These are phyloP conservation scores for Rhodophaea formosa DNA, from an alignment of 2,888 invertebrate genomes.

Conservation along the genomic window DNA sequence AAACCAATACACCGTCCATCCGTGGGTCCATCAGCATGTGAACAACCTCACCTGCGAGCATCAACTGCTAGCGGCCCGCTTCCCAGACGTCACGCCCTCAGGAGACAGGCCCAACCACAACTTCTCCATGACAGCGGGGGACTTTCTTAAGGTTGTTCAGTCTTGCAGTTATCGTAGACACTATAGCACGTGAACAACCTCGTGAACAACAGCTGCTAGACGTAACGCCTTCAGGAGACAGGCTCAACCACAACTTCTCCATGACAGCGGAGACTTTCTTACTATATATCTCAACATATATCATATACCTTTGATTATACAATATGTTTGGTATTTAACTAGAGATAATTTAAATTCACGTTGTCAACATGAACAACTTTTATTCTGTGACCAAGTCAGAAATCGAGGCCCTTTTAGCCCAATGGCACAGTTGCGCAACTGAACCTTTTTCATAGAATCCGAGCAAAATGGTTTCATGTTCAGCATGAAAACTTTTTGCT, in stretches of 20 bases:
- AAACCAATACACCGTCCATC: slow-evolving; percentile 91
- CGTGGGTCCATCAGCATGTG: slow-evolving; percentile 97
- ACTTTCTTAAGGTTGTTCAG: slow-evolving; percentile 91
- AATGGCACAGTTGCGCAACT: no score
- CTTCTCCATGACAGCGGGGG: slow-evolving; percentile 98
- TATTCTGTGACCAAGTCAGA: no score
- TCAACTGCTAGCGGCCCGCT: slow-evolving; percentile 88
- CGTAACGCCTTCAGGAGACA: slow-evolving; percentile 86
- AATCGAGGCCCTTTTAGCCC: no score
- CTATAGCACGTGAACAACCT: slow-evolving; percentile 96
- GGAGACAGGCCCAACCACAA: slow-evolving; percentile 78
- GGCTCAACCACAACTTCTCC: slow-evolving; percentile 85
- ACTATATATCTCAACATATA: no score
- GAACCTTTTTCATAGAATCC: no score
- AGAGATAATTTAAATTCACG: no score
- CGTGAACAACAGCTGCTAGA: slow-evolving; percentile 92
- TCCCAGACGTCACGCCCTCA: slow-evolving; percentile 94
- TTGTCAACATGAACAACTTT: no score
- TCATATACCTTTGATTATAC: no score
- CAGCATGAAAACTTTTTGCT: no score
- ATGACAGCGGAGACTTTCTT: slow-evolving; percentile 99
- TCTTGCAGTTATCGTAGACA: no score
- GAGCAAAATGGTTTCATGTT: no score
- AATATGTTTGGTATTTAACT: no score
- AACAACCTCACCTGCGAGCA: slow-evolving; percentile 92